These are phyloP conservation scores for Sebastes steindachneri DNA, from an alignment of 2,797 vertebrate species.

Conservation along the genomic window DNA sequence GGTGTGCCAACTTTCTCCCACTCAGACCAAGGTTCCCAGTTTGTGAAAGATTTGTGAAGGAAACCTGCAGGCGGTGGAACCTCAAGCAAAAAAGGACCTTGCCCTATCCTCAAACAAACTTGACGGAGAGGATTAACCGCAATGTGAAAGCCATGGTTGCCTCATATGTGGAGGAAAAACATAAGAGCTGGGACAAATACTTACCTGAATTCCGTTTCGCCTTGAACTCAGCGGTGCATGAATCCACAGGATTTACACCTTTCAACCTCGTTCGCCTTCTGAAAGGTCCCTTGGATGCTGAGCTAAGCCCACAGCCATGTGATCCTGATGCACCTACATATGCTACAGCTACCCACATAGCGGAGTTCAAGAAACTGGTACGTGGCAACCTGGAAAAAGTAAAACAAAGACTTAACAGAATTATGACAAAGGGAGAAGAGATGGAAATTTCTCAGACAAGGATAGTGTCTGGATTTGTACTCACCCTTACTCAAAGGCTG, in stretches of 20 bases:
- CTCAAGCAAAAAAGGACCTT: not conserved
- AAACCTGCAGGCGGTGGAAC: not conserved
- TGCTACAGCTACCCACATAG: too few relatives aligned
- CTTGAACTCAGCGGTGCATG: too few relatives aligned
- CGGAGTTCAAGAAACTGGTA: not conserved
- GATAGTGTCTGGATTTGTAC: not conserved
- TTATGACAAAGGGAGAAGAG: not conserved
- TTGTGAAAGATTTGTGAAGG: not conserved
- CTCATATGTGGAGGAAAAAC: not conserved
- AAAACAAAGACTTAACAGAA: not conserved
- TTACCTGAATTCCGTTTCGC: not conserved
- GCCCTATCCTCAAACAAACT: not conserved
- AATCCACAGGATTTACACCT: too few relatives aligned
- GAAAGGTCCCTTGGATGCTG: too few relatives aligned
- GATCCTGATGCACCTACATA: too few relatives aligned
- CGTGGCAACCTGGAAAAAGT: not conserved
- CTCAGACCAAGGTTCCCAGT: not conserved
- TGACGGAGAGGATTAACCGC: not conserved
- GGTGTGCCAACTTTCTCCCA: too few relatives aligned
- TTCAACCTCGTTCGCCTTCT: too few relatives aligned
- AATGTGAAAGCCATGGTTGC: not conserved
- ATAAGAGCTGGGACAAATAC: not conserved
- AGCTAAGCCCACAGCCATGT: too few relatives aligned
- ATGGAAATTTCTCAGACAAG: not conserved
- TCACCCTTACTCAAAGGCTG: not conserved